Conservation (phyloP, 2,888 invertebrate species). For the Eurytoma californica region DNA sequence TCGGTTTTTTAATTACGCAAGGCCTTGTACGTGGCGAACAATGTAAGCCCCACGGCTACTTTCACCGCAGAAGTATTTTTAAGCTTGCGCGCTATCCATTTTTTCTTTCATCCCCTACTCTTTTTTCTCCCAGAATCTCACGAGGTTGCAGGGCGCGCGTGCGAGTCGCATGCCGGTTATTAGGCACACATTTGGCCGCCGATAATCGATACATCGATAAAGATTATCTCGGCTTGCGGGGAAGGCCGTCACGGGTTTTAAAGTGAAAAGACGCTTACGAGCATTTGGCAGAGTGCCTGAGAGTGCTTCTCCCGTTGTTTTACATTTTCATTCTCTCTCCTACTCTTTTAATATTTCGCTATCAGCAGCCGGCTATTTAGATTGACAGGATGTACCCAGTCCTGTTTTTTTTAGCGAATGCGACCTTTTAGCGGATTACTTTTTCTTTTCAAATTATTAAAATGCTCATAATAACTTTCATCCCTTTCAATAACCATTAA, state of each 20-base stretch:
- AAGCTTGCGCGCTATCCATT: no score
- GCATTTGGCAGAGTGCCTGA: conserved; percentile 24
- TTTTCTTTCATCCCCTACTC: no score
- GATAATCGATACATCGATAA: conserved; percentile 42
- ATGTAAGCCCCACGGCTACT: background rate
- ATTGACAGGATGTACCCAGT: conserved; percentile 1
- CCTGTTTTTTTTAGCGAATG: background rate
- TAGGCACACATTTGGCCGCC: conserved; percentile 3
- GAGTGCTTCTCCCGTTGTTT: background rate
- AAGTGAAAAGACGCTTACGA: conserved; percentile 10
- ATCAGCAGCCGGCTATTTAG: conserved; percentile 1
- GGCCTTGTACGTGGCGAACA: background rate
- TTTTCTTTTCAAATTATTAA: no score
- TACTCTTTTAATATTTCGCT: conserved; percentile 19
- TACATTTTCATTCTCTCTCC: background rate
- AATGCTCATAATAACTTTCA: no score
- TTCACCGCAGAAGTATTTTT: background rate
- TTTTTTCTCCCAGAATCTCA: no score
- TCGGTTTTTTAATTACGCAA: conserved; percentile 11
- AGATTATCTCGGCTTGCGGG: conserved; percentile 35
- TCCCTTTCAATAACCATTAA: no score
- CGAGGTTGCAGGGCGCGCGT: no score
- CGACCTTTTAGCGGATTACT: no score
- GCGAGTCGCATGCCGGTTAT: background rate
- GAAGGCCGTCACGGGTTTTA: conserved; percentile 22